Evolutionary conservation across 2,888 invertebrate species (phyloP).

Genomic region (Unio delphinus): DNA sequence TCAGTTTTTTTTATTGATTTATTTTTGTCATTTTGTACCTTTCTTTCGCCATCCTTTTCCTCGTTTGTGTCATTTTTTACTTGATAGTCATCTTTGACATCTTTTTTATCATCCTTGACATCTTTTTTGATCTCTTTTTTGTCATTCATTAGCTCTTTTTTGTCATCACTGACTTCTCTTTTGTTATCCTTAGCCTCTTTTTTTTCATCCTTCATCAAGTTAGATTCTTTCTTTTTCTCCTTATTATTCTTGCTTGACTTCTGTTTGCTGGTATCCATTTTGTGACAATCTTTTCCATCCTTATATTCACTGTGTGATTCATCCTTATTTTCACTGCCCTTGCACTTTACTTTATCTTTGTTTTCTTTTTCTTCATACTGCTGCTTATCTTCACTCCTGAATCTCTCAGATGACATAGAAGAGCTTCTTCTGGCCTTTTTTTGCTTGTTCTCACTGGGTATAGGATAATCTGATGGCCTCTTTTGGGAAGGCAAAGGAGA

Average conservation of each 20-base stretch:
- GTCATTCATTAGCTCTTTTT: not conserved
- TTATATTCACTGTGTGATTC: too few species aligned
- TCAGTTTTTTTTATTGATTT: too few species aligned
- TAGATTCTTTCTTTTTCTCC: slow-evolving; percentile 10
- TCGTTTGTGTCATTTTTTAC: too few species aligned
- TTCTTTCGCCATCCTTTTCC: too few species aligned
- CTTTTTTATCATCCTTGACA: slow-evolving; percentile 10
- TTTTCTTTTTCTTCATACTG: slow-evolving; percentile 8
- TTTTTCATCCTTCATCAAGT: slow-evolving; percentile 1
- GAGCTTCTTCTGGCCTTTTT: not conserved
- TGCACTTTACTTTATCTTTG: too few species aligned
- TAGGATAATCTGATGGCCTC: slow-evolving; percentile 13
- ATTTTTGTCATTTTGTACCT: too few species aligned
- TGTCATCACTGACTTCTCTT: slow-evolving; percentile 10
- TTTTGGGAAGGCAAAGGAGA: slow-evolving; percentile 18
- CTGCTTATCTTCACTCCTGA: slow-evolving; percentile 2
- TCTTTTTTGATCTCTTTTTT: slow-evolving; percentile 4
- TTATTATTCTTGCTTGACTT: slow-evolving; percentile 6
- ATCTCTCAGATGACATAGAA: too few species aligned
- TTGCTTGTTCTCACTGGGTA: not conserved
- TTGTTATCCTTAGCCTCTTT: slow-evolving; percentile 2
- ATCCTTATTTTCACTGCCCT: too few species aligned
- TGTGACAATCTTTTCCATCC: too few species aligned
- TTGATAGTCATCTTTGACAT: too few species aligned
- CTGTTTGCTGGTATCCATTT: too few species aligned